Evolutionary conservation across 2,113 vertebrate genomes (phyloP).

Genomic region (Phylloscopus whistleri): DNA sequence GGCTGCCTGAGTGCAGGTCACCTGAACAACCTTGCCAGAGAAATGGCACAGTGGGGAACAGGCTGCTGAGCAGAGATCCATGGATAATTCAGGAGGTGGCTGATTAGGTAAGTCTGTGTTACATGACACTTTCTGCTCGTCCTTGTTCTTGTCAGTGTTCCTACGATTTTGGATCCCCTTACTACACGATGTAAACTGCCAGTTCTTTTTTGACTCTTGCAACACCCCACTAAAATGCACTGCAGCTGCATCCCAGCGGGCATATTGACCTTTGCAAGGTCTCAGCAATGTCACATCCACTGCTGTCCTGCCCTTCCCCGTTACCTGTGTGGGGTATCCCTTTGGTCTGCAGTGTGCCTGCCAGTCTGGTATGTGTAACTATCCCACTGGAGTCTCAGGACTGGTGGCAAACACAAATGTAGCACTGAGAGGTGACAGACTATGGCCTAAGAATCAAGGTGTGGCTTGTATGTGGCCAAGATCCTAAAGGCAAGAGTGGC

Average conservation of each 20-base stretch:
- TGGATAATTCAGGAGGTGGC: not conserved
- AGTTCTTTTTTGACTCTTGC: not conserved
- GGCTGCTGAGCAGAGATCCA: not conserved
- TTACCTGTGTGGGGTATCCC: not conserved
- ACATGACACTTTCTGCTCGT: not conserved
- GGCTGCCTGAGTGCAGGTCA: fast-evolving
- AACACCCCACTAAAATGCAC: not conserved
- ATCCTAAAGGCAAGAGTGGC: not conserved
- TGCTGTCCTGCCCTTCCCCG: not conserved
- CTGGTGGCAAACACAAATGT: not conserved
- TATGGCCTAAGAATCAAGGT: not conserved
- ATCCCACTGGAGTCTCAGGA: not conserved
- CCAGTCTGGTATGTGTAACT: fast-evolving
- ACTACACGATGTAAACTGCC: not conserved
- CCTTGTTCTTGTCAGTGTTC: not conserved
- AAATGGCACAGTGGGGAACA: not conserved
- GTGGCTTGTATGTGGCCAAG: not conserved
- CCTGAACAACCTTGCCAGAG: not conserved
- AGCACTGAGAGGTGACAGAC: not conserved
- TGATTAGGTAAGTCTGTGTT: not conserved
- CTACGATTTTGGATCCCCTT: not conserved
- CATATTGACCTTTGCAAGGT: not conserved
- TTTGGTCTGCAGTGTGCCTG: not conserved
- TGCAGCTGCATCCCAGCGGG: not conserved
- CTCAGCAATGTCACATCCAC: not conserved